phyloP scores from a whole-genome alignment of 2,113 vertebrate genomes.

The Pithys albifrons region DNA sequence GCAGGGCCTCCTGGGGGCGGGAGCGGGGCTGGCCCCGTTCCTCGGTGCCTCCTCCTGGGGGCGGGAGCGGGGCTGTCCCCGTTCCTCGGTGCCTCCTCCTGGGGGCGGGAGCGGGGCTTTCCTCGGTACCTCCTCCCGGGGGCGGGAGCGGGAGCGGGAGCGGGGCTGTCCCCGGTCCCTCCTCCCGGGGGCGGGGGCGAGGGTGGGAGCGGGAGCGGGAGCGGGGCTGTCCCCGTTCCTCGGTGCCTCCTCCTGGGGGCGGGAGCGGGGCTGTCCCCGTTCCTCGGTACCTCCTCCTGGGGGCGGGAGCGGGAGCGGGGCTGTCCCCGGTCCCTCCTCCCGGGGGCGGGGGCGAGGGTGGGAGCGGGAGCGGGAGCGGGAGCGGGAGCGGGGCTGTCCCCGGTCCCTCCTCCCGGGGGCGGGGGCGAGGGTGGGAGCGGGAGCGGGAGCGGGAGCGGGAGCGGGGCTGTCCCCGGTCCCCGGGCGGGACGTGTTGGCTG shows the following conservation, averaged over 20 bases:
- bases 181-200: not conserved
- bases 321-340: not conserved
- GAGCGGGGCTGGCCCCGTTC: not conserved
- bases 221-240: too few species aligned
- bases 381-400: not conserved
- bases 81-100: not conserved
- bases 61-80: not conserved
- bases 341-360: too few species aligned
- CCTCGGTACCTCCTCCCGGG: not conserved
- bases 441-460: too few species aligned
- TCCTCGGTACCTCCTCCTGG: not conserved
- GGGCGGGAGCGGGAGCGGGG: not conserved
- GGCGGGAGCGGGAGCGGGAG: too few species aligned
- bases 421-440: too few species aligned
- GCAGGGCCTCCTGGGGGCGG: not conserved
- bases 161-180: not conserved
- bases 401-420: not conserved
- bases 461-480: too few species aligned
- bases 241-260: not conserved
- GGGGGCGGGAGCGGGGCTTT: not conserved
- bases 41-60: not conserved
- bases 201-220: too few species aligned
- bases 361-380: too few species aligned
- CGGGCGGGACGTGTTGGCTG: too few species aligned
- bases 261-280: not conserved